Evolutionary conservation across 1,140 invertebrate species (phyloP).

Genomic region (Tenebrio molitor): DNA sequence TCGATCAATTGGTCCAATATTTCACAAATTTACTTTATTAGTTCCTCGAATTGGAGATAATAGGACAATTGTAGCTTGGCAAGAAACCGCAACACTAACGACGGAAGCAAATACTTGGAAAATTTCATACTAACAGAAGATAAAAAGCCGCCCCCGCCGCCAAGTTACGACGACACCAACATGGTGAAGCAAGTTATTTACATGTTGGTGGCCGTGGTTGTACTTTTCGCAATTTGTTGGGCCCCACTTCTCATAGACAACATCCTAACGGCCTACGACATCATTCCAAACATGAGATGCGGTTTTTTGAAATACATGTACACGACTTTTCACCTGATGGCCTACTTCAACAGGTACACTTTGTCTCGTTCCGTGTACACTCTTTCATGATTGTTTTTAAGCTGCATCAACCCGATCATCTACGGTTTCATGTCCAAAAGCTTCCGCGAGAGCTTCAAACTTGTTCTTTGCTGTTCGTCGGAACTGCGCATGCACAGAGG

Average conservation of each 20-base stretch:
- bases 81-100: slow-evolving; percentile 13
- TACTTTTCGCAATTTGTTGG: slow-evolving; percentile 79
- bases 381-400: slow-evolving; percentile 62
- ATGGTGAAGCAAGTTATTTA: slow-evolving; percentile 74
- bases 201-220: slow-evolving; percentile 79
- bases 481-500: slow-evolving; percentile 45
- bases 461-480: slow-evolving; percentile 60
- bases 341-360: slow-evolving; percentile 77
- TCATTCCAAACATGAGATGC: slow-evolving; percentile 69
- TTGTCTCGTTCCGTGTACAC: background rate
- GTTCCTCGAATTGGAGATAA: no score
- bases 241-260: slow-evolving; percentile 77
- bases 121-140: slow-evolving; percentile 1
- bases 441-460: slow-evolving; percentile 76
- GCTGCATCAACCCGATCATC: slow-evolving; percentile 83
- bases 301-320: slow-evolving; percentile 74
- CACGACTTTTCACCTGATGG: slow-evolving; percentile 75
- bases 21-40: no score
- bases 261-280: slow-evolving; percentile 74
- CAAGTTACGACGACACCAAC: slow-evolving; percentile 63
- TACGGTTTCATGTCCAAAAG: slow-evolving; percentile 88
- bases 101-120: background rate
- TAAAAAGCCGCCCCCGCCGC: background rate
- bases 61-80: slow-evolving; percentile 41
- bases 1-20: no score